phyloP scores from a whole-genome alignment of 2,797 vertebrate genomes.

The Cichlasoma orientale region DNA sequence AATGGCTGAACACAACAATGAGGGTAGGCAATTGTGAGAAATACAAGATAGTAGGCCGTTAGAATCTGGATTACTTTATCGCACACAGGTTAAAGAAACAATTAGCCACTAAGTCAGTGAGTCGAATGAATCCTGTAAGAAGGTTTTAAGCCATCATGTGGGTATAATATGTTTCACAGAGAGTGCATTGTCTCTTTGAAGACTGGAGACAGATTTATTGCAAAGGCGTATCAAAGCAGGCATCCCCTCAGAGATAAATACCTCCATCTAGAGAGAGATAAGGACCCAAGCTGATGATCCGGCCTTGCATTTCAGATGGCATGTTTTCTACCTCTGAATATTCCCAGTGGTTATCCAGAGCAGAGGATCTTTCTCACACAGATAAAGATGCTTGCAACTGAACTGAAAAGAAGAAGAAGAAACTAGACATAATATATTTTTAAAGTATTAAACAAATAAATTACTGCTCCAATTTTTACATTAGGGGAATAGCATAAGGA shows the following conservation, averaged over 20 bases:
- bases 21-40: not conserved
- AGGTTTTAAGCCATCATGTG: conserved; percentile 35
- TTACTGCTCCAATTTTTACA: not conserved
- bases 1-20: conserved; percentile 26
- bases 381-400: not conserved
- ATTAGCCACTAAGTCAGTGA: conserved; percentile 47
- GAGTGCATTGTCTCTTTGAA: conserved; percentile 66
- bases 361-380: not conserved
- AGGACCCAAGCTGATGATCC: conserved; percentile 35
- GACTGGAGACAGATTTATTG: conserved; percentile 65
- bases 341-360: conserved; percentile 14
- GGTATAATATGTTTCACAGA: conserved; percentile 50
- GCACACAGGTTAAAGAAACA: conserved; percentile 43
- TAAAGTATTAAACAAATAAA: not conserved
- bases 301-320: conserved; percentile 26
- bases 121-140: conserved; percentile 44
- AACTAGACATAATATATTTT: not conserved
- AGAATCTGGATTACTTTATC: conserved; percentile 43
- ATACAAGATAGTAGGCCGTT: conserved; percentile 7
- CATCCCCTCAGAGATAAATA: conserved; percentile 65
- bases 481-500: not conserved
- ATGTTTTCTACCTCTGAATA: conserved; percentile 30
- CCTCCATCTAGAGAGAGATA: conserved; percentile 53
- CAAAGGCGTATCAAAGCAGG: conserved; percentile 66
- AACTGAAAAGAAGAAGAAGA: not conserved